These are phyloP conservation scores for Melipona beecheii DNA, from an alignment of 2,888 invertebrate species.

Conservation along the genomic window DNA sequence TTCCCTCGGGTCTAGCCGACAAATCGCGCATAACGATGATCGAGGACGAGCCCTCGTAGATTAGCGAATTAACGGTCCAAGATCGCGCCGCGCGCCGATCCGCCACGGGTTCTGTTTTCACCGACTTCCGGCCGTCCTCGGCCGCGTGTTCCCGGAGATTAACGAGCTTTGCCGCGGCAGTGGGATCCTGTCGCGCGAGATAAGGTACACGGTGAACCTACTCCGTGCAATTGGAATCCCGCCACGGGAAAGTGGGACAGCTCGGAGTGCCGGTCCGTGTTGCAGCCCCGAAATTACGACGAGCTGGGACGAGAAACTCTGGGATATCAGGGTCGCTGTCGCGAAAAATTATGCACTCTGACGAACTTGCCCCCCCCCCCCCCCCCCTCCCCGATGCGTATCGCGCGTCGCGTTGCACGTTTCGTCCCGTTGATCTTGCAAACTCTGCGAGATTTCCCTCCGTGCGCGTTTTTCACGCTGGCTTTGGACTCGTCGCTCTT, in stretches of 20 bases:
- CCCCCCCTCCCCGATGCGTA: background rate
- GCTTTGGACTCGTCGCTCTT: no score
- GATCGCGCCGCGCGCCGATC: conserved; percentile 12
- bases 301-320: background rate
- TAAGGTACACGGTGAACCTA: background rate
- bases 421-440: background rate
- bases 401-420: background rate
- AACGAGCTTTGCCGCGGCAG: conserved; percentile 8
- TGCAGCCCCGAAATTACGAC: background rate
- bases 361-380: background rate
- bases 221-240: conserved; percentile 1
- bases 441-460: background rate
- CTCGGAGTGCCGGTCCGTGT: background rate
- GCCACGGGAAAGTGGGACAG: background rate
- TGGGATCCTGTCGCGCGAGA: background rate
- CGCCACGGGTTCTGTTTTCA: conserved; percentile 10
- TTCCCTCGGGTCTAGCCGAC: conserved; percentile 36
- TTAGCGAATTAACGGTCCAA: conserved; percentile 44
- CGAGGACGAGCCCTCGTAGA: conserved; percentile 61
- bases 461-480: no score
- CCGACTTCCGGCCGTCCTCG: conserved; percentile 23
- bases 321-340: background rate
- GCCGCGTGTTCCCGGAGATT: conserved; percentile 11
- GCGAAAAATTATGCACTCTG: background rate
- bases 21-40: conserved; percentile 67